Evolutionary conservation across 2,113 vertebrate species (phyloP).

Genomic region (Suricata suricatta): DNA sequence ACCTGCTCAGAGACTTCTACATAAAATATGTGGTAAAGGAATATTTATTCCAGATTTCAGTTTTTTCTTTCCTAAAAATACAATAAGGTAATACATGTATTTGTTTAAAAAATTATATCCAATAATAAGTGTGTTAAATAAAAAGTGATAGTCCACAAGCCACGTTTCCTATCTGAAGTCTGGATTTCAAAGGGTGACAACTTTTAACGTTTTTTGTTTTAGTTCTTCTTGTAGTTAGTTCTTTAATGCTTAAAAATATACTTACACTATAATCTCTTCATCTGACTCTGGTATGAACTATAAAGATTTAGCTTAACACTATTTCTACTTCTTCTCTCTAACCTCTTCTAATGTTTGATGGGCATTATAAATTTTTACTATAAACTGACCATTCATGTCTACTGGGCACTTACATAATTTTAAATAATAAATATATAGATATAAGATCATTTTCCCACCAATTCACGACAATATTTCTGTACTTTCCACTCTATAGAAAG

Average conservation of each 20-base stretch:
- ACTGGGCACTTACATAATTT: background rate
- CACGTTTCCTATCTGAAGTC: background rate
- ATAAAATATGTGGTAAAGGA: background rate
- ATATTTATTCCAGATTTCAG: background rate
- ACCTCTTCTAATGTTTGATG: background rate
- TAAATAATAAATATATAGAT: background rate
- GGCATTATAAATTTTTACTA: background rate
- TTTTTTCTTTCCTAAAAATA: background rate
- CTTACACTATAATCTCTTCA: background rate
- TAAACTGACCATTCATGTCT: background rate
- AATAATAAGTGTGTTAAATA: background rate
- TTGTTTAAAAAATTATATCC: background rate
- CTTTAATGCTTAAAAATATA: background rate
- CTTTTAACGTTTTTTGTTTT: background rate
- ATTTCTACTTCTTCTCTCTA: background rate
- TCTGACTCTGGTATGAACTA: background rate
- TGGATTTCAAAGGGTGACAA: background rate
- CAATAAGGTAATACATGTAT: background rate
- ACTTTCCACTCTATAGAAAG: background rate
- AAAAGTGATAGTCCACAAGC: background rate
- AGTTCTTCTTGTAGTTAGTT: background rate
- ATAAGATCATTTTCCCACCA: background rate
- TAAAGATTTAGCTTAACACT: background rate
- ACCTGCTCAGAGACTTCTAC: background rate
- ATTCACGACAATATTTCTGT: background rate